phyloP scores from a whole-genome alignment of 2,888 invertebrate genomes.

The Cephus pygmeus region DNA sequence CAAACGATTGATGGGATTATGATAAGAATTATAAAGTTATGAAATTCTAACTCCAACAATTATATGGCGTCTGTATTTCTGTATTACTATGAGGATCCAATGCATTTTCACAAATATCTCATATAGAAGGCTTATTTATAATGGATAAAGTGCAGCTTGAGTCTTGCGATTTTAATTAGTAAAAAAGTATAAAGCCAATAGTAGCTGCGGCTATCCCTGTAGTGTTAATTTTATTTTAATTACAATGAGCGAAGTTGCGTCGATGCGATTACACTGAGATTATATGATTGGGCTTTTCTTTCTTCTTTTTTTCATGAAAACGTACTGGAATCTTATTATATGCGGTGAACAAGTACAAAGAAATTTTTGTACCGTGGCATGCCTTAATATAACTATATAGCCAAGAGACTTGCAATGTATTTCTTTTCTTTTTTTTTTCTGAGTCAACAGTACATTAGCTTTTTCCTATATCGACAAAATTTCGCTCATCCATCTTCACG shows the following conservation, averaged over 20 bases:
- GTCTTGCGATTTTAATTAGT: conserved; percentile 1
- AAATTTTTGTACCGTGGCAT: conserved; percentile 36
- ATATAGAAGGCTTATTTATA: conserved; percentile 7
- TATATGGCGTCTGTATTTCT: not conserved
- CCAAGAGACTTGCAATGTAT: not conserved
- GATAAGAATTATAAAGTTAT: not conserved
- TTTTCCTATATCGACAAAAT: not conserved
- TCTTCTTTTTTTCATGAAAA: not conserved
- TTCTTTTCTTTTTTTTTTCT: not conserved
- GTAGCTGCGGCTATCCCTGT: conserved; percentile 35
- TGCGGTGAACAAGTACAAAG: conserved; percentile 40
- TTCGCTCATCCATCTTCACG: conserved; percentile 5
- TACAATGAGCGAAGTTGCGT: conserved; percentile 10
- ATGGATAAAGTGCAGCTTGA: not conserved
- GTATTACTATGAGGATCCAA: conserved; percentile 30
- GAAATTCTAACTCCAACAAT: not conserved
- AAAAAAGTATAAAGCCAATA: conserved; percentile 28
- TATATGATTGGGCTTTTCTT: not conserved
- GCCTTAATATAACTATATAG: conserved; percentile 36
- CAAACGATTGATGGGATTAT: conserved; percentile 20
- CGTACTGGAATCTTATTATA: no score
- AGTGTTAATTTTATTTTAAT: conserved; percentile 35
- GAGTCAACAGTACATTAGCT: not conserved
- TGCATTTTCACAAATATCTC: conserved; percentile 59
- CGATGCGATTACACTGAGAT: conserved; percentile 11